Evolutionary conservation across 2,888 invertebrate species (phyloP).

Genomic region (Agonum fuliginosum): DNA sequence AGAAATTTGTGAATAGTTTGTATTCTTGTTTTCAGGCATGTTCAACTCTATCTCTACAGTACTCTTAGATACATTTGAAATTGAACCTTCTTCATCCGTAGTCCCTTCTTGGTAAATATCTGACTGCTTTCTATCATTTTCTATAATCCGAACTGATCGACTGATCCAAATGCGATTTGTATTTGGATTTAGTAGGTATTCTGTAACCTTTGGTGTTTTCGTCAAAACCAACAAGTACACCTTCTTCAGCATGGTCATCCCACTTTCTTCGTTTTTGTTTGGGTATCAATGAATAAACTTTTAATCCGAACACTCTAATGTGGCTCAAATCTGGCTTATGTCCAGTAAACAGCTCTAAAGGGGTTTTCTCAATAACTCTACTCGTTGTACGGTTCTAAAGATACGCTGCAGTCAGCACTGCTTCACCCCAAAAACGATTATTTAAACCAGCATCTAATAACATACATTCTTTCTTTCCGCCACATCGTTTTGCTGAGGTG

Average conservation of each 20-base stretch:
- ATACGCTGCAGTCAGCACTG: too few relatives aligned
- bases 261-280: too few relatives aligned
- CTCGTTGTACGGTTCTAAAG: too few relatives aligned
- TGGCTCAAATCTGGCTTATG: conserved; percentile 25
- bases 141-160: too few relatives aligned
- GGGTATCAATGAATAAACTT: conserved; percentile 29
- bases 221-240: too few relatives aligned
- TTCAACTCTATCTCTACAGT: neutral
- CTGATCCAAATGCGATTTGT: too few relatives aligned
- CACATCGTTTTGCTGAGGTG: conserved; percentile 28
- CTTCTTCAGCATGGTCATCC: too few relatives aligned
- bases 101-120: neutral
- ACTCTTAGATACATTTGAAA: neutral
- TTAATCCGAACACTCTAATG: conserved; percentile 22
- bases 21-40: neutral
- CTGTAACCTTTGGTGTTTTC: too few relatives aligned
- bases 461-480: neutral
- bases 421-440: neutral
- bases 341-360: neutral
- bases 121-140: too few relatives aligned
- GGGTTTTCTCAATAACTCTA: neutral
- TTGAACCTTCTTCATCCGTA: neutral
- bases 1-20: neutral
- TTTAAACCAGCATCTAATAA: neutral
- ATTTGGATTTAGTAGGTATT: too few relatives aligned